A percentile compares a stretch with the other conserved stretches of the same genome.
These are phyloP conservation scores for Melanotaenia boesemani DNA, from an alignment of 2,797 vertebrate species.

Conservation along the genomic window DNA sequence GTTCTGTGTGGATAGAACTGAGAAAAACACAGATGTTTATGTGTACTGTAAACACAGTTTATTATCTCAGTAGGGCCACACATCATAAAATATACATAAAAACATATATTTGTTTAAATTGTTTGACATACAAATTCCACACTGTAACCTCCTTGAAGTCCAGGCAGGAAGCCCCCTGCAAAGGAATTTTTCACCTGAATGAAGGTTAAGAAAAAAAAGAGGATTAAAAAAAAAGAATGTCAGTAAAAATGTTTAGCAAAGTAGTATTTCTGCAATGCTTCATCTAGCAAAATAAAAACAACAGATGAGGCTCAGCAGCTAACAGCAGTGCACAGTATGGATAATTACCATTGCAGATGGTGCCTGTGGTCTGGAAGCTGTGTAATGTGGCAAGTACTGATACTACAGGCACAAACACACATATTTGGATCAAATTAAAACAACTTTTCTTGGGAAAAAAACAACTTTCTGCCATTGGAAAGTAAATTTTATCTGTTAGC, in stretches of 20 bases:
- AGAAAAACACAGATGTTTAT: neutral
- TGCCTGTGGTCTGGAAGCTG: slow-evolving; percentile 59
- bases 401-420: slow-evolving; percentile 53
- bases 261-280: neutral
- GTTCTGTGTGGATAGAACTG: slow-evolving; percentile 78
- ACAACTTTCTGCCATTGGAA: neutral
- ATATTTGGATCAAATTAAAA: neutral
- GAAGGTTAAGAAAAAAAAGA: neutral
- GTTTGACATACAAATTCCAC: slow-evolving; percentile 79
- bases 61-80: neutral
- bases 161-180: slow-evolving; percentile 47
- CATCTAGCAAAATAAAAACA: too few relatives aligned
- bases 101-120: neutral
- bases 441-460: neutral
- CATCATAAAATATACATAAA: neutral
- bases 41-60: neutral
- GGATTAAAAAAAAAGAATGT: neutral
- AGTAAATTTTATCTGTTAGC: neutral
- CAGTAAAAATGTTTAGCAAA: neutral
- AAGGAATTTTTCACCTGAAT: slow-evolving; percentile 64
- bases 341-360: slow-evolving; percentile 69
- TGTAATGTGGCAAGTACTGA: slow-evolving; percentile 78
- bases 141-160: slow-evolving; percentile 71
- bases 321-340: neutral
- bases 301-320: neutral